Percentiles rank a stretch among this genome's conserved stretches.
These are phyloP conservation scores for Sorex fumeus DNA, from an alignment of 2,113 vertebrate genomes.

Conservation along the genomic window DNA sequence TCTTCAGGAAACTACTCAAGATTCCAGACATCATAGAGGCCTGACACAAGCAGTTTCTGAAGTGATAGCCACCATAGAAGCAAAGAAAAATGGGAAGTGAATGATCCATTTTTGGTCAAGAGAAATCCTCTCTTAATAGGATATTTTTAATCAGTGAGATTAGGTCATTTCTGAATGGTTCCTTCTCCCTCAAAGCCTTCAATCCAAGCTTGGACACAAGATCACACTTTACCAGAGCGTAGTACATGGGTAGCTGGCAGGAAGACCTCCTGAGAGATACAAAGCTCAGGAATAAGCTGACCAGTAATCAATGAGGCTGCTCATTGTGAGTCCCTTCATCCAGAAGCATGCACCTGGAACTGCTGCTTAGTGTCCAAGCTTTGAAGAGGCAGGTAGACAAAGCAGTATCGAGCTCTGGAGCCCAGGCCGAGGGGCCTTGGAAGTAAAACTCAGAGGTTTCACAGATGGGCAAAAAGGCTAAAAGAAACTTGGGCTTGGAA, in stretches of 20 bases:
- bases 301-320: neutral
- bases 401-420: neutral
- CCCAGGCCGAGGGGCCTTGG: neutral
- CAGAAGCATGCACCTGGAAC: no score
- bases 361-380: neutral
- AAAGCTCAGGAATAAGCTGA: neutral
- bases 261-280: neutral
- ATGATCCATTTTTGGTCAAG: slow-evolving; percentile 27
- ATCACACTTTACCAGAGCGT: neutral
- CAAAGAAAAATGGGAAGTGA: neutral
- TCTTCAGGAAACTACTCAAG: slow-evolving; percentile 74
- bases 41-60: slow-evolving; percentile 45
- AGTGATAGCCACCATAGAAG: slow-evolving; percentile 18
- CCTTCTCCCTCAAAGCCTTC: neutral
- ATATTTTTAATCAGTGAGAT: slow-evolving; percentile 26
- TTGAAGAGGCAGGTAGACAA: neutral
- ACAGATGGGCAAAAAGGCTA: neutral
- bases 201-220: neutral
- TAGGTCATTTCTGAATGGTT: neutral
- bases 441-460: neutral
- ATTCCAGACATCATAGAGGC: slow-evolving; percentile 56
- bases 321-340: neutral
- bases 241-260: neutral
- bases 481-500: neutral
- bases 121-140: slow-evolving; percentile 18